Base-by-base conservation (phyloP, 2,888 invertebrate species). In the Yponomeuta malinellus region DNA sequence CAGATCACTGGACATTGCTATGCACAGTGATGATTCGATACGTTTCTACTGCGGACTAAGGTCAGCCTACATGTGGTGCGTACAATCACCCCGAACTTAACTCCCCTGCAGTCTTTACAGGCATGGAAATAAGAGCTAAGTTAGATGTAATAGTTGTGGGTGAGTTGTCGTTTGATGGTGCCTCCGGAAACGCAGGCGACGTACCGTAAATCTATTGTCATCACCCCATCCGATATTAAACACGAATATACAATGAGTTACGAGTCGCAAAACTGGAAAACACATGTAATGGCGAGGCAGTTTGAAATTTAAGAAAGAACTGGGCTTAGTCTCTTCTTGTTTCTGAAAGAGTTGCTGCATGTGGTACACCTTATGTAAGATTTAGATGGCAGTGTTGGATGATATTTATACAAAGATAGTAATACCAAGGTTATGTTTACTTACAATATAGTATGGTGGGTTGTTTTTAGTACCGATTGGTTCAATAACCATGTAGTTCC, bases 181-280 rank as follows among this genome's bases (percentile, higher is more conserved):
- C 52, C 52, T 77, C 80, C 81, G 84, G 83, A 83, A 78, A 78
- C 72, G 76, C 73, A 78, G 63, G 71, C 75, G 78, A 73, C 77
- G 77, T 78, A 80, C 78, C 84, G 78, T 81, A 76, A 80, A 74
- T 71, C 78, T 72, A 77, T 82, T 79, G 79, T 81, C 72, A 73
- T 76, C 75, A 77, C 78, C 79, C 79, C 73, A 76, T 74, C 68
- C 10, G 52, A 59, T 59, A 31, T 37, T 64, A 64, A 23, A 64
- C 64, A 64, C 31, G 64, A 12, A 64, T 31, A 23, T 31, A 64
- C 29, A 63, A 63, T 23, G 23, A 63, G 23, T 23, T 29, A n/a
- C 12, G 1, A 63, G 63, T 63, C n/a, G 23, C 23, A 23, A 64
- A 31, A 64, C 2, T 29, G 31, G 31, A 23, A 23, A 23, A n/a